Evolutionary conservation across 2,888 invertebrate species (phyloP).

Genomic region (Tryphoninae sp.): DNA sequence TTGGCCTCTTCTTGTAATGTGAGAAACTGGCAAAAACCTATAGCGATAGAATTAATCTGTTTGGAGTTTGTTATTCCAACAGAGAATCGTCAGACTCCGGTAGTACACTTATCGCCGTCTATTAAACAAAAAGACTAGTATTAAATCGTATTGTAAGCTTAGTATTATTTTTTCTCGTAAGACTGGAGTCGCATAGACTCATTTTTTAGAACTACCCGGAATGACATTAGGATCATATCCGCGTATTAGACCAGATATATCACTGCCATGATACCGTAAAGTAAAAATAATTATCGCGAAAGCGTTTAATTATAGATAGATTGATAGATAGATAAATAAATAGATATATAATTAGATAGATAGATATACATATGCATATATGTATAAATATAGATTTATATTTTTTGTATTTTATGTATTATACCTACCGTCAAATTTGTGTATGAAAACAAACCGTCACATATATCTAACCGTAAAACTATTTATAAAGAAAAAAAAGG

Average conservation of each 20-base stretch:
- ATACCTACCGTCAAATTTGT: slow-evolving; percentile 32
- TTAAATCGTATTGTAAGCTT: neutral
- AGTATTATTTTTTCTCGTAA: slow-evolving; percentile 67
- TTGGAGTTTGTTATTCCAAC: no score
- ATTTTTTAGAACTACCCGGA: slow-evolving; percentile 65
- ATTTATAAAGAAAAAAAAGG: slow-evolving; percentile 51
- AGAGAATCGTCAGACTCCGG: no score
- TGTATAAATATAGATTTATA: slow-evolving; percentile 14
- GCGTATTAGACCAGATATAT: slow-evolving; percentile 72
- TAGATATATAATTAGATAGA: slow-evolving; percentile 14
- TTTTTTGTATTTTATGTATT: slow-evolving; percentile 69
- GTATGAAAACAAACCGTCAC: slow-evolving; percentile 20
- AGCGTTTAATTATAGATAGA: slow-evolving; percentile 45
- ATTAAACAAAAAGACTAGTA: neutral
- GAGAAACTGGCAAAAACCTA: no score
- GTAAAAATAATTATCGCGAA: slow-evolving; percentile 40
- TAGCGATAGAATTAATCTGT: no score
- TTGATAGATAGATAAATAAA: slow-evolving; percentile 6
- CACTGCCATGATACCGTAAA: slow-evolving; percentile 74
- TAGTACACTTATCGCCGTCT: no score
- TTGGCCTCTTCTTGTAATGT: no score
- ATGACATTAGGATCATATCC: slow-evolving; percentile 68
- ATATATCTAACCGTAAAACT: slow-evolving; percentile 41
- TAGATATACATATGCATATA: slow-evolving; percentile 15
- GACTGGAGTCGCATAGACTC: slow-evolving; percentile 73